Conservation (phyloP, 1,140 invertebrate genomes). For the Nasonia vitripennis region DNA sequence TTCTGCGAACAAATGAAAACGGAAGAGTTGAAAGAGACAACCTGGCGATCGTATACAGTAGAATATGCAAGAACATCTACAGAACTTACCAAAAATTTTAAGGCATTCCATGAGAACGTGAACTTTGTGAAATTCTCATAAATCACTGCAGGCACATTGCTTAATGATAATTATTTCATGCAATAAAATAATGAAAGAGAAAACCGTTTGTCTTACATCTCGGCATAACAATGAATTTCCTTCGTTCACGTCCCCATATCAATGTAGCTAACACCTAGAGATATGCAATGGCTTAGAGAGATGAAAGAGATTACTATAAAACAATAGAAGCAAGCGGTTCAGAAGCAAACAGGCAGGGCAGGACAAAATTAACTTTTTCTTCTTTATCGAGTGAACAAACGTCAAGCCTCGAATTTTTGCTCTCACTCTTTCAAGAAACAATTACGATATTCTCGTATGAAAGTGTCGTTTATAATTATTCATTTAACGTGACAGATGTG, state of each 20-base stretch:
- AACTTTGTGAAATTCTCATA: conserved; percentile 1
- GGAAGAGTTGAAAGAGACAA: conserved; percentile 5
- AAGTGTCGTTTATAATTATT: neutral
- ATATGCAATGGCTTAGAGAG: conserved; percentile 14
- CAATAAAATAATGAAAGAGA: neutral
- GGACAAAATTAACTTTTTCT: conserved; percentile 54
- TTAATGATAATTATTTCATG: too few species aligned
- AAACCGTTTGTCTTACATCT: neutral
- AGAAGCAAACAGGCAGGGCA: conserved; percentile 61
- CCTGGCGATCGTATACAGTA: neutral
- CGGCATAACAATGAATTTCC: neutral
- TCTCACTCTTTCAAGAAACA: conserved; percentile 14
- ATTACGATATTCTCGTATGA: neutral
- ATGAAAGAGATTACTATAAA: conserved; percentile 37
- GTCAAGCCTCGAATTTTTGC: conserved; percentile 42
- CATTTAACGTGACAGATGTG: neutral
- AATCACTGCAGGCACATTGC: too few species aligned
- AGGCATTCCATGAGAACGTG: conserved; percentile 23
- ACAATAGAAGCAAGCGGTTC: conserved; percentile 61
- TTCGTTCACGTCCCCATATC: conserved; percentile 12
- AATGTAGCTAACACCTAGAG: neutral
- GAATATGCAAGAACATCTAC: conserved; percentile 11
- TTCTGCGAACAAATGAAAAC: conserved; percentile 16
- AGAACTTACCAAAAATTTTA: conserved; percentile 27
- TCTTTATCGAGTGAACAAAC: conserved; percentile 30